phyloP scores from a whole-genome alignment of 2,797 vertebrate genomes.

The Tiaroga cobitis region DNA sequence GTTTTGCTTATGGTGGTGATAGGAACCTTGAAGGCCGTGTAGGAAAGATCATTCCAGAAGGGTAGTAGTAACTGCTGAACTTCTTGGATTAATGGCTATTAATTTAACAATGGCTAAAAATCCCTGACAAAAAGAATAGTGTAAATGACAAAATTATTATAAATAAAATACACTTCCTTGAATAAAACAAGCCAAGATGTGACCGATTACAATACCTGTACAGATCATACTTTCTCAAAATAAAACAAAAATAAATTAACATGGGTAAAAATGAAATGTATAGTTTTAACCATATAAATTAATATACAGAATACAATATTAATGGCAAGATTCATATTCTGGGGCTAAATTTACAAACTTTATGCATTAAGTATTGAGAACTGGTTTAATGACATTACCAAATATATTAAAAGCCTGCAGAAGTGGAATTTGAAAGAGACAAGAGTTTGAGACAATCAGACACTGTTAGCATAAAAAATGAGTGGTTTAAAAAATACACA shows the following conservation, averaged over 20 bases:
- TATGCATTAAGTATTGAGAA: background rate
- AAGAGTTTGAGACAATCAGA: background rate
- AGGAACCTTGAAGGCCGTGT: slow-evolving; percentile 41
- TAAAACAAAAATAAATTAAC: background rate
- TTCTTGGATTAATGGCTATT: slow-evolving; percentile 29
- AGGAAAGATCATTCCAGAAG: background rate
- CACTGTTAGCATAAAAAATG: background rate
- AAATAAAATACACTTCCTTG: slow-evolving; percentile 27
- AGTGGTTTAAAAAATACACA: background rate
- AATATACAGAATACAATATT: slow-evolving; percentile 40
- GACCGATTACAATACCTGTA: background rate
- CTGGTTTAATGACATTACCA: background rate
- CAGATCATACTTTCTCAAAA: background rate
- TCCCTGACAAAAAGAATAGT: slow-evolving; percentile 50
- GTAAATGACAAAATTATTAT: slow-evolving; percentile 39
- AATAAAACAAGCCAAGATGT: slow-evolving; percentile 4
- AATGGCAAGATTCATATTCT: background rate
- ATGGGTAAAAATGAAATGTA: background rate
- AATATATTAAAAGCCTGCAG: background rate
- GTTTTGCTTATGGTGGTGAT: background rate
- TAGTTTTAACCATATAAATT: slow-evolving; percentile 39
- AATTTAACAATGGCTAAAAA: slow-evolving; percentile 36
- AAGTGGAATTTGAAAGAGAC: background rate
- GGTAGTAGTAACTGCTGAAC: background rate
- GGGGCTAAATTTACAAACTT: background rate